phyloP scores from a whole-genome alignment of 2,113 vertebrate species.

The Psettodes erumei region DNA sequence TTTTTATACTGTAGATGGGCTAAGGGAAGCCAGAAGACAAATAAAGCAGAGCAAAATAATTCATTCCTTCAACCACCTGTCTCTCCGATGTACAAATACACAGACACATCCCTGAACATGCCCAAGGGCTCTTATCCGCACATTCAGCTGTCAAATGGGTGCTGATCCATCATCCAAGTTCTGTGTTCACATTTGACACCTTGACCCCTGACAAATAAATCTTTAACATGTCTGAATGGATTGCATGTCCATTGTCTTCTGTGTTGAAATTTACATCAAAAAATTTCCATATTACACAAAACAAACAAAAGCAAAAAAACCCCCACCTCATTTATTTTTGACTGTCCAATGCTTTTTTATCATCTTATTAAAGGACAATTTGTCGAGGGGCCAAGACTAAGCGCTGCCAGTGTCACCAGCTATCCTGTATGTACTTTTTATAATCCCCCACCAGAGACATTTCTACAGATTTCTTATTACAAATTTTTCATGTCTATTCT shows the following conservation, averaged over 20 bases:
- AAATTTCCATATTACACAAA: constrained; percentile 19
- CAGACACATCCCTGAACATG: constrained; percentile 53
- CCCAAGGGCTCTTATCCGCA: constrained; percentile 63
- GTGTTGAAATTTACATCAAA: not conserved
- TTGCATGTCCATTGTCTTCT: constrained; percentile 1
- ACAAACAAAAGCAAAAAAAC: not conserved
- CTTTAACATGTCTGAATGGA: constrained; percentile 39
- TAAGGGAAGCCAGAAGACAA: constrained; percentile 2
- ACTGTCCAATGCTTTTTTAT: constrained; percentile 21
- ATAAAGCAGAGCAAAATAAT: constrained; percentile 32
- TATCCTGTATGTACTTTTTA: not conserved
- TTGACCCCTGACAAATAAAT: constrained; percentile 63
- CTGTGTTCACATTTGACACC: constrained; percentile 64
- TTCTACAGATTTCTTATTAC: constrained; percentile 35
- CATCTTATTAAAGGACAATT: not conserved
- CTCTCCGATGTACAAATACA: constrained; percentile 49
- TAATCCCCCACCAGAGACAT: not conserved
- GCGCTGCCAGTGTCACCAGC: not conserved
- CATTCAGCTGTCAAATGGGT: constrained; percentile 64
- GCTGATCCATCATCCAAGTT: constrained; percentile 61
- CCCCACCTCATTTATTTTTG: not conserved
- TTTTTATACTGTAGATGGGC: not conserved
- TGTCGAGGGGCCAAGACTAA: not conserved
- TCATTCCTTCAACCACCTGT: constrained; percentile 43
- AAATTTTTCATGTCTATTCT: constrained; percentile 31